Evolutionary conservation across 2,797 vertebrate genomes (phyloP), one percentile per base, ranked within the genome.

Genomic region (Pipistrellus nathusii): DNA sequence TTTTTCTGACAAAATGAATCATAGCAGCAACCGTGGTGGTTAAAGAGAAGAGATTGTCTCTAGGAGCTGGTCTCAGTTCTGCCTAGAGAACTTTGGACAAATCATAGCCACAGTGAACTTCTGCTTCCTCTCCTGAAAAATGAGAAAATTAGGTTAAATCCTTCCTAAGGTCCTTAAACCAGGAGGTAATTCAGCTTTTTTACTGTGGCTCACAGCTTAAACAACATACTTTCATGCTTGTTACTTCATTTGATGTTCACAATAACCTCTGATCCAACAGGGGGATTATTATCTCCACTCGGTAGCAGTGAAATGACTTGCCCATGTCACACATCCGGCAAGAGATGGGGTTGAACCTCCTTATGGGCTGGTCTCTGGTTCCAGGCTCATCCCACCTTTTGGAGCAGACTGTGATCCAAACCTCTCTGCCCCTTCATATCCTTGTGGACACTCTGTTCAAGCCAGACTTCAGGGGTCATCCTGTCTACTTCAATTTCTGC

Each of bases 61-160:
- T 32, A 51, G 55, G 41, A 75, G 32, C 21, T 4, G 15, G 71
- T 80, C 85, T 78, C 83, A 27, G 53, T 41, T 44, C 57, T 87
- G 46, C 85, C 46, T 18, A 32, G 80, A 75, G 57, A 86, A 32
- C 11, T 8, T 38, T 64, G 57, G 72, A 62, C 81, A 38, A 90
- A 81, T 73, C 72, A 80, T 64, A 15, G 90, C 83, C 69, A 57
- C 76, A 91, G 83, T 72, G 80, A 95, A 90, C 94, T 90, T 88
- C 83, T 71, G 91, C 72, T 77, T 95, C 44, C 94, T 95, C 84
- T 92, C 72, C 73, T 85, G 55, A 81, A 71, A 85, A n/a, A 35
- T 25, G 59, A 86, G 71, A 57, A 21, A 86, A 85, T n/a, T 68
- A 85, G 71, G 38, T 92, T 78, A 69, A 57, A 68, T 27, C 38